Conservation (phyloP, 23 tunicate genomes). For the Botrylloides violaceus region DNA sequence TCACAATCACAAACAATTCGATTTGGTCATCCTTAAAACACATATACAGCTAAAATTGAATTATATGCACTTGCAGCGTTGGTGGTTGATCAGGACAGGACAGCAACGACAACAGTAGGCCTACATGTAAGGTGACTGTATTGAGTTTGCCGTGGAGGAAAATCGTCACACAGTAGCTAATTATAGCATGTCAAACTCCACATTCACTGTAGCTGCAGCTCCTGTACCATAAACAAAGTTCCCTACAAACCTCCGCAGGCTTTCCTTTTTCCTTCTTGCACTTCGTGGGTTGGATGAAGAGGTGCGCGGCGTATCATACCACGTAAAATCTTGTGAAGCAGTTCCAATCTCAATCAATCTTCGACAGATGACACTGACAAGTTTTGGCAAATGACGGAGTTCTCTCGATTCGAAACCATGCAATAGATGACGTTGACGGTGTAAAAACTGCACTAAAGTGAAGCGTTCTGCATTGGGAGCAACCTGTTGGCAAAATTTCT, state of each 20-base stretch:
- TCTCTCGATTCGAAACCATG: constrained; percentile 83
- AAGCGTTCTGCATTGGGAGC: constrained; percentile 73
- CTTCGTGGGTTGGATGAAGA: neutral
- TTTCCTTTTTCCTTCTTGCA: neutral
- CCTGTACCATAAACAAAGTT: neutral
- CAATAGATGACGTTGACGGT: constrained; percentile 62
- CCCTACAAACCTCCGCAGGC: neutral
- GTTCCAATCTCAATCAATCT: constrained; percentile 39
- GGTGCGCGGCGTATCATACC: neutral
- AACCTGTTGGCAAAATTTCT: neutral
- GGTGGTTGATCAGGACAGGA: too few species aligned
- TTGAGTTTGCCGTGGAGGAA: neutral
- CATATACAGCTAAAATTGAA: too few species aligned
- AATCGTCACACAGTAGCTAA: neutral
- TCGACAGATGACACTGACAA: constrained; percentile 46
- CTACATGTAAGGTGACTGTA: too few species aligned
- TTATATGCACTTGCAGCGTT: too few species aligned
- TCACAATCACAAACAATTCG: too few species aligned
- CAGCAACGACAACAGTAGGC: too few species aligned
- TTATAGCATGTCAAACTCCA: neutral
- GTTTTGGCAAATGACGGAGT: constrained; percentile 67
- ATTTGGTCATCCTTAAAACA: too few species aligned
- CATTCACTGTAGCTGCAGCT: too few species aligned
- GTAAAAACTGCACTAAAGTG: constrained; percentile 68
- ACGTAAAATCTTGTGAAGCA: neutral